These are phyloP conservation scores for Pelusios castaneus DNA, from an alignment of 2,113 vertebrate genomes.

Conservation along the genomic window DNA sequence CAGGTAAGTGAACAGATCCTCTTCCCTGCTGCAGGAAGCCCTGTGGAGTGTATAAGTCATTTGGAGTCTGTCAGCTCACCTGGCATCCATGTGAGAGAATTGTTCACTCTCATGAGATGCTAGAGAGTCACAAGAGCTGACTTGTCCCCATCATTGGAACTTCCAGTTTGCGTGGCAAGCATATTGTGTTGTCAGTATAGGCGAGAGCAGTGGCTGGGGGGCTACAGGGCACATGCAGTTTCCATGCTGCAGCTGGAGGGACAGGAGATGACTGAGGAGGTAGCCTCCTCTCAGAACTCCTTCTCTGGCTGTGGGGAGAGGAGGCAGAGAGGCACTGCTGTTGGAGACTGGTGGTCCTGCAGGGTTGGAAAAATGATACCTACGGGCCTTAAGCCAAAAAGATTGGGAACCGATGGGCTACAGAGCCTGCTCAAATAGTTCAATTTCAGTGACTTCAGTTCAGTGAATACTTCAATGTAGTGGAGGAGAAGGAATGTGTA, in stretches of 20 bases:
- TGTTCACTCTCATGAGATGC: background rate
- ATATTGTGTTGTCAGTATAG: background rate
- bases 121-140: background rate
- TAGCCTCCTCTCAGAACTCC: too few species aligned
- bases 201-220: background rate
- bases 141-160: background rate
- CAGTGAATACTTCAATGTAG: background rate
- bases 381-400: too few species aligned
- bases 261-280: too few species aligned
- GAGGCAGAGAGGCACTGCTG: too few species aligned
- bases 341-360: too few species aligned
- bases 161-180: background rate
- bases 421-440: background rate
- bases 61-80: accelerated
- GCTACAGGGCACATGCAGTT: too few species aligned
- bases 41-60: background rate
- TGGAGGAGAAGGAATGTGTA: background rate
- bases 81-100: background rate
- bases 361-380: too few species aligned
- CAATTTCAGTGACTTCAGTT: background rate
- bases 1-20: constrained; percentile 78
- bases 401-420: too few species aligned
- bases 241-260: too few species aligned
- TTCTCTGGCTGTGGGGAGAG: too few species aligned
- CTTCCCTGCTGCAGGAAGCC: background rate